Percentiles rank a stretch among this genome's conserved stretches.
Evolutionary conservation across 2,113 vertebrate species (phyloP).

Genomic region (Caloenas nicobarica): DNA sequence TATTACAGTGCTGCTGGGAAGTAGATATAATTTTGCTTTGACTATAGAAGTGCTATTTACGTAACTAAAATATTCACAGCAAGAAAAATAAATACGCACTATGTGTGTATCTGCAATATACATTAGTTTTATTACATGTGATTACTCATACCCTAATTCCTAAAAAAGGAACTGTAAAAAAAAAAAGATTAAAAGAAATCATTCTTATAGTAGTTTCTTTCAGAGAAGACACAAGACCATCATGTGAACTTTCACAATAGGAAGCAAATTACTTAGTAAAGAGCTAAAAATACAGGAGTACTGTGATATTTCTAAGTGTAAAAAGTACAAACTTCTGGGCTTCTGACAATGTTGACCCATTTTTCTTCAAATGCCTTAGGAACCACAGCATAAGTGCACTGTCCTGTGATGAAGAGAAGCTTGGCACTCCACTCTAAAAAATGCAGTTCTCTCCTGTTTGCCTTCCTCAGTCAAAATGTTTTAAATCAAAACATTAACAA

Average conservation of each 20-base stretch:
- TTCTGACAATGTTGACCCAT: not conserved
- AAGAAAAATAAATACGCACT: not conserved
- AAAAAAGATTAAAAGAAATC: not conserved
- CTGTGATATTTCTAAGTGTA: not conserved
- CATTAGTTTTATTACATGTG: not conserved
- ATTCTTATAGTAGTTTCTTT: not conserved
- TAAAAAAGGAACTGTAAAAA: not conserved
- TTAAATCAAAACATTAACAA: not conserved
- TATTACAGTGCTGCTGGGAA: not conserved
- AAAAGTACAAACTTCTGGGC: not conserved
- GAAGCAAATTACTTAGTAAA: slow-evolving; percentile 37
- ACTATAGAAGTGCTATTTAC: not conserved
- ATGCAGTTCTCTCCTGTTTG: not conserved
- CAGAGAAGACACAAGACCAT: slow-evolving; percentile 31
- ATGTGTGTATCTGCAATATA: not conserved
- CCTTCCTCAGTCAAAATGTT: not conserved
- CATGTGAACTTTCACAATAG: slow-evolving; percentile 29
- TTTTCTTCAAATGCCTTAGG: slow-evolving; percentile 41
- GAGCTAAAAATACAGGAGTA: slow-evolving; percentile 48
- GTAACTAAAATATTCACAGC: not conserved
- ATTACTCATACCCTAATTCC: not conserved
- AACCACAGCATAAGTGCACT: not conserved
- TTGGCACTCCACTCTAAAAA: not conserved
- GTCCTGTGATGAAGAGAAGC: not conserved
- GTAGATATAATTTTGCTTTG: not conserved